Conservation (phyloP, 1,140 invertebrate species). For the Episyrphus balteatus region DNA sequence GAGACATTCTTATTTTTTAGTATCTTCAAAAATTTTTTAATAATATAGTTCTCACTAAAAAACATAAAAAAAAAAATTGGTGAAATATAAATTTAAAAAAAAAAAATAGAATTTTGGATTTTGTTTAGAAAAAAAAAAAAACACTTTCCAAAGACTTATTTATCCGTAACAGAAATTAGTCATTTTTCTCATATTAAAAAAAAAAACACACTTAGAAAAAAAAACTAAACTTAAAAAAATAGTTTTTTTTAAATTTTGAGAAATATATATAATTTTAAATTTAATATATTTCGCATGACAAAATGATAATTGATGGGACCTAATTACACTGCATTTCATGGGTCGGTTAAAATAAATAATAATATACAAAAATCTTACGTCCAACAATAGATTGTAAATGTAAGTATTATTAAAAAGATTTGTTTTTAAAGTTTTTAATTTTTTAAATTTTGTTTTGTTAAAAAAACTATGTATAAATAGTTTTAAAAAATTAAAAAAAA, state of each 20-base stretch:
- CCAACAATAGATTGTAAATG: slow-evolving; percentile 4
- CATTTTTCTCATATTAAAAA: no score
- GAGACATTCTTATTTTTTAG: no score
- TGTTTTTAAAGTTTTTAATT: background rate
- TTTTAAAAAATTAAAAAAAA: no score
- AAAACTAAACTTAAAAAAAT: background rate
- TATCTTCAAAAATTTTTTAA: no score
- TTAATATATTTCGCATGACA: background rate
- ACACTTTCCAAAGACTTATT: no score
- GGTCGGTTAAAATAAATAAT: background rate
- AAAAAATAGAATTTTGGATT: no score
- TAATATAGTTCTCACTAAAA: no score
- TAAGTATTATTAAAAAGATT: slow-evolving; percentile 1
- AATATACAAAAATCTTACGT: background rate
- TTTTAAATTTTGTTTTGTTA: background rate
- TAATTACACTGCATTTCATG: background rate
- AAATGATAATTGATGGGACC: background rate
- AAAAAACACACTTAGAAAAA: background rate
- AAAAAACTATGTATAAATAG: no score
- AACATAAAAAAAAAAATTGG: no score
- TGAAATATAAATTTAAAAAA: no score
- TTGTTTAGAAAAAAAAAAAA: no score
- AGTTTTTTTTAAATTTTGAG: background rate
- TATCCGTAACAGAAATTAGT: no score
- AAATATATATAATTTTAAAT: background rate